Conservation (phyloP, 2,113 vertebrate species). For the Gallinago jamesoni region DNA sequence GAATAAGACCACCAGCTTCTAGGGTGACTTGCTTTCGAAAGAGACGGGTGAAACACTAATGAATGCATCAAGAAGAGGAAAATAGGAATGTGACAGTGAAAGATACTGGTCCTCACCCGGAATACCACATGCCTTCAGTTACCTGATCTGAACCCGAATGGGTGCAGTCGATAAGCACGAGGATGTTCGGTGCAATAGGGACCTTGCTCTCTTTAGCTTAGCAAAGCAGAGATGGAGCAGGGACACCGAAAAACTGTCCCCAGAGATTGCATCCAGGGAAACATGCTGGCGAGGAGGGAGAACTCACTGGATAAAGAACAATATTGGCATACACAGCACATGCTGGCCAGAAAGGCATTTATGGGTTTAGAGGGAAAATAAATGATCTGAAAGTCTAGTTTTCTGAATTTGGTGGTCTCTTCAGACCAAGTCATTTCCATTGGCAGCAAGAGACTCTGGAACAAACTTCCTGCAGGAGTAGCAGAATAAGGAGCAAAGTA, state of each 20-base stretch:
- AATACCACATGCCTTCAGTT: background rate
- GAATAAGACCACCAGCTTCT: background rate
- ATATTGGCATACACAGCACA: background rate
- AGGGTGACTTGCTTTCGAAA: background rate
- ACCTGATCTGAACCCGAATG: background rate
- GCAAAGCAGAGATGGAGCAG: background rate
- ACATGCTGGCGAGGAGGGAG: accelerated
- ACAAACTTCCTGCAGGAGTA: background rate
- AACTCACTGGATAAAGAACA: background rate
- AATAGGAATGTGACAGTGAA: background rate
- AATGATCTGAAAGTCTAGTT: background rate
- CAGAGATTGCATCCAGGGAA: background rate
- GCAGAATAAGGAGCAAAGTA: background rate
- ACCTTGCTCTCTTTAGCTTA: background rate
- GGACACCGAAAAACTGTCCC: background rate
- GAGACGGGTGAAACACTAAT: background rate
- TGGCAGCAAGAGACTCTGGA: conserved; percentile 21
- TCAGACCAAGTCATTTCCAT: conserved; percentile 4
- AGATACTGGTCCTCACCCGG: background rate
- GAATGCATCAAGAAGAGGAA: background rate
- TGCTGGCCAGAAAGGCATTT: background rate
- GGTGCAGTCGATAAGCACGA: background rate
- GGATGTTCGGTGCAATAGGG: accelerated
- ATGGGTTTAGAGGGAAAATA: background rate
- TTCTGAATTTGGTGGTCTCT: conserved; percentile 20